A percentile compares a stretch with the other conserved stretches of the same genome.
Conservation (phyloP, 2,113 vertebrate genomes). For the Pseudolaguvia tuberculata region DNA sequence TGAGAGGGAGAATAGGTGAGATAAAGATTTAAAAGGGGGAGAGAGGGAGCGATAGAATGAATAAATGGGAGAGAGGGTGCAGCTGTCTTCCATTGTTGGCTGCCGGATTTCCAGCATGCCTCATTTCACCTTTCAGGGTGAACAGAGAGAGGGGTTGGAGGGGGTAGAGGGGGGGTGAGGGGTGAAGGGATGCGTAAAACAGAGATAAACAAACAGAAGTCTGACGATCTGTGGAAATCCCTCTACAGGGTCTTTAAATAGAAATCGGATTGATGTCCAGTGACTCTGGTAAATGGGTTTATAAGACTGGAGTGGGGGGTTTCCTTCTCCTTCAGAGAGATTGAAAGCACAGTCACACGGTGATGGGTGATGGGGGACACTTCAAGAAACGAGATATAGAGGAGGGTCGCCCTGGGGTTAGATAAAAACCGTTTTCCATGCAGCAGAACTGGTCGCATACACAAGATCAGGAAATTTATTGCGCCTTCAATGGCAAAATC, state of each 20-base stretch:
- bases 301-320: constrained; percentile 63
- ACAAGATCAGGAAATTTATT: constrained; percentile 52
- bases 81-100: constrained; percentile 77
- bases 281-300: constrained; percentile 52
- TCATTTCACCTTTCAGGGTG: constrained; percentile 68
- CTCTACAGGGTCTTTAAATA: constrained; percentile 47
- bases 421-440: constrained; percentile 69
- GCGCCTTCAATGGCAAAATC: neutral
- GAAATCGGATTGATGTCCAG: constrained; percentile 52
- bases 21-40: too few relatives aligned
- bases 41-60: neutral
- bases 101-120: constrained; percentile 69
- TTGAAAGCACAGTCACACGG: constrained; percentile 51
- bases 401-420: constrained; percentile 47
- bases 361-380: constrained; percentile 55
- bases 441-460: constrained; percentile 66
- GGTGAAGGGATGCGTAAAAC: constrained; percentile 35
- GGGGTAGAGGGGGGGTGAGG: constrained; percentile 41
- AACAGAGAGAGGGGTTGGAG: constrained; percentile 56
- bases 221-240: constrained; percentile 51
- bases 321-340: constrained; percentile 41
- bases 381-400: constrained; percentile 57
- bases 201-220: constrained; percentile 48
- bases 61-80: constrained; percentile 22
- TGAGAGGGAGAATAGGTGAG: too few relatives aligned